Evolutionary conservation across 2,113 vertebrate genomes (phyloP).

Genomic region (Serilophus lunatus): DNA sequence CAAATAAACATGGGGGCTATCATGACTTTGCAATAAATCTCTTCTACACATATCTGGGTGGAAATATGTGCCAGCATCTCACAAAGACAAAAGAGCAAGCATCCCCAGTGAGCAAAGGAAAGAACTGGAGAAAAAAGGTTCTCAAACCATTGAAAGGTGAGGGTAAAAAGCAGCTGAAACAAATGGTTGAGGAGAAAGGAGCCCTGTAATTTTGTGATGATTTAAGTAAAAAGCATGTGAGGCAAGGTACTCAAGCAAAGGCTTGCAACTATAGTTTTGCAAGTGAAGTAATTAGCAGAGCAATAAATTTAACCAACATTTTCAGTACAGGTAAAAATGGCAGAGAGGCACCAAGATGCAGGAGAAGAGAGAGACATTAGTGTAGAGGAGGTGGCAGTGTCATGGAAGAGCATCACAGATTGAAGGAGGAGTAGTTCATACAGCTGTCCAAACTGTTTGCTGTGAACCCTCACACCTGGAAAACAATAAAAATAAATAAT

Average conservation of each 20-base stretch:
- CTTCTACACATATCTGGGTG: not conserved
- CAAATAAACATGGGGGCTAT: not conserved
- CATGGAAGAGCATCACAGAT: fast-evolving
- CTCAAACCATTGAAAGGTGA: not conserved
- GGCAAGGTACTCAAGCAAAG: not conserved
- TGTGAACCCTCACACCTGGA: not conserved
- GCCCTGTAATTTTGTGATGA: not conserved
- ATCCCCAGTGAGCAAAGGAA: not conserved
- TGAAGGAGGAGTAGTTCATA: not conserved
- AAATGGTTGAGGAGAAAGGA: not conserved
- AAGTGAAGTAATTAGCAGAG: not conserved
- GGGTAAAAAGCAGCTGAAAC: not conserved
- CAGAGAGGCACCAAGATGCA: not conserved
- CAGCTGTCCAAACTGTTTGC: not conserved
- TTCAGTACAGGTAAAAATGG: not conserved
- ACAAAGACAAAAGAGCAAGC: not conserved
- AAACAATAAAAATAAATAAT: not conserved
- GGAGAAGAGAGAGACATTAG: not conserved
- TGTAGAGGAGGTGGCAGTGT: not conserved
- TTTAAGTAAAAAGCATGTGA: not conserved
- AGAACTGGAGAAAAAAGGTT: not conserved
- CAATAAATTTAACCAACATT: not conserved
- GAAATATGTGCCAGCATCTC: not conserved
- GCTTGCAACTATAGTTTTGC: not conserved
- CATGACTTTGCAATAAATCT: not conserved